Evolutionary conservation across 2,797 vertebrate genomes (phyloP).

Genomic region (Gadopsis marmoratus): DNA sequence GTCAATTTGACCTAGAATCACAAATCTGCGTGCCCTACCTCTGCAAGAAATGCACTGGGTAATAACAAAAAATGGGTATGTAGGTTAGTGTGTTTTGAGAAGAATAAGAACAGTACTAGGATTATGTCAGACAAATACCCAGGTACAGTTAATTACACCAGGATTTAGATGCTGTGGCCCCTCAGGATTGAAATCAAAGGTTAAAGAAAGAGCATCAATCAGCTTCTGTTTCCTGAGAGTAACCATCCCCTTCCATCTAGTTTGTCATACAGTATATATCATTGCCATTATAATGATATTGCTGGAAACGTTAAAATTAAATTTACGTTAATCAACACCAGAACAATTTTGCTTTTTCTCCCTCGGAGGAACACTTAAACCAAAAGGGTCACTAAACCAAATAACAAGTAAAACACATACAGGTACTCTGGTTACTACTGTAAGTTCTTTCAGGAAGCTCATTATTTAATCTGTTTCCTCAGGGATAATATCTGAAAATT

Average conservation of each 20-base stretch:
- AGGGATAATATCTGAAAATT: conserved; percentile 3
- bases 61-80: conserved; percentile 22
- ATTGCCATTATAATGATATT: not conserved
- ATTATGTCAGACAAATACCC: not conserved
- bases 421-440: not conserved
- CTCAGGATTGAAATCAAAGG: not conserved
- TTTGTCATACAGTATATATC: not conserved
- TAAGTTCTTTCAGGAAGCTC: conserved; percentile 9
- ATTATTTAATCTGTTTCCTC: not conserved
- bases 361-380: not conserved
- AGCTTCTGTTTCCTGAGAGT: not conserved
- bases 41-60: not conserved
- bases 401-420: not conserved
- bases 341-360: not conserved
- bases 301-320: no score
- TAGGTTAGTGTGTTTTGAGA: conserved; percentile 26
- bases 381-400: not conserved
- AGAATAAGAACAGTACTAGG: not conserved
- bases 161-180: not conserved
- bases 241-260: not conserved
- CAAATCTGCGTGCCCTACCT: conserved; percentile 17
- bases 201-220: not conserved
- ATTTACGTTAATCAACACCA: no score
- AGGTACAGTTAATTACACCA: not conserved
- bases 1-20: conserved; percentile 27